phyloP scores from a whole-genome alignment of 2,888 invertebrate species.

The Brachyptera risi region DNA sequence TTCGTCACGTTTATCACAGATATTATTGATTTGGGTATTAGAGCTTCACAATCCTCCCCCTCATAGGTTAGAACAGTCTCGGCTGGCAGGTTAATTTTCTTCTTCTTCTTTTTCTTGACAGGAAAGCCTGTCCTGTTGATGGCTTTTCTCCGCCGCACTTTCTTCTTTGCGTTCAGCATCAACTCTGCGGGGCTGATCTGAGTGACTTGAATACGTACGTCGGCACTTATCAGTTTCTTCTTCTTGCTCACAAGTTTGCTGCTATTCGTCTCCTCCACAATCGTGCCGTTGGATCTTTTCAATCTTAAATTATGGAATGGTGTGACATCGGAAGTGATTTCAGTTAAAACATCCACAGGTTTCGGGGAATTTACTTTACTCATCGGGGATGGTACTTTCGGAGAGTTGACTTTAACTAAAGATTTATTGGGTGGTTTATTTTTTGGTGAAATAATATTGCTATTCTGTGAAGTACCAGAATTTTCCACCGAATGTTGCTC shows the following conservation, averaged over 20 bases:
- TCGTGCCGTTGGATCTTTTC: conserved; percentile 24
- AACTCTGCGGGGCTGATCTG: conserved; percentile 35
- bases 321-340: not conserved
- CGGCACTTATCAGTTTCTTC: conserved; percentile 38
- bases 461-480: conserved; percentile 3
- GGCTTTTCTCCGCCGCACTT: conserved; percentile 63
- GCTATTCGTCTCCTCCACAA: not conserved
- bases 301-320: conserved; percentile 28
- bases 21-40: conserved; percentile 18
- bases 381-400: not conserved
- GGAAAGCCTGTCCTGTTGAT: conserved; percentile 88
- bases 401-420: not conserved
- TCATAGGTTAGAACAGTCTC: not conserved
- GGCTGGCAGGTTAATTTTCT: conserved; percentile 46
- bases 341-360: not conserved
- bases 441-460: conserved; percentile 2
- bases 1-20: conserved; percentile 16
- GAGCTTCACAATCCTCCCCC: conserved; percentile 12
- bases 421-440: not conserved
- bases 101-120: conserved; percentile 75
- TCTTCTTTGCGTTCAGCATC: conserved; percentile 46
- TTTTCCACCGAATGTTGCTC: not conserved
- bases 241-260: conserved; percentile 36
- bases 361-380: not conserved
- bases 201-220: conserved; percentile 40